Evolutionary conservation across 2,888 invertebrate species (phyloP).

Genomic region (Hemaris fuciformis): DNA sequence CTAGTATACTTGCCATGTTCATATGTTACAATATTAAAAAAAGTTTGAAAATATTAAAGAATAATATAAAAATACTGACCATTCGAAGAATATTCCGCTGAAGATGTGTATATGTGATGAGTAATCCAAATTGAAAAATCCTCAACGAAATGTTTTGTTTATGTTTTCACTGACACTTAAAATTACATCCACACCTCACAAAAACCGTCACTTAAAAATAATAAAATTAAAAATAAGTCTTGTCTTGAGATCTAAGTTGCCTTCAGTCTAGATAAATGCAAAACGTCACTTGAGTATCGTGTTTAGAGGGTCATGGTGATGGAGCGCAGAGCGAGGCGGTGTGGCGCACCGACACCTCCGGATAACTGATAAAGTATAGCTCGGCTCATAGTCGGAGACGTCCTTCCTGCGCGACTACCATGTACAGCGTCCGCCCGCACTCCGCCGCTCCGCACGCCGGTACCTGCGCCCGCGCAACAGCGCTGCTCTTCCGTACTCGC

Average conservation of each 20-base stretch:
- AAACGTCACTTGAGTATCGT: constrained; percentile 56
- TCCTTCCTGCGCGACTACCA: constrained; percentile 68
- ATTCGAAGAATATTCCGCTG: constrained; percentile 53
- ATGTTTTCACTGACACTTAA: constrained; percentile 67
- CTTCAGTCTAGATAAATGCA: constrained; percentile 76
- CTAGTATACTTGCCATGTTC: not conserved
- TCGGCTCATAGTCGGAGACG: constrained; percentile 77
- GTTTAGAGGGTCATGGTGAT: constrained; percentile 61
- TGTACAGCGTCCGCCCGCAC: constrained; percentile 57
- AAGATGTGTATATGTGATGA: constrained; percentile 38
- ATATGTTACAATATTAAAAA: not conserved
- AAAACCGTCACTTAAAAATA: constrained; percentile 70
- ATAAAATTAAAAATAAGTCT: constrained; percentile 71
- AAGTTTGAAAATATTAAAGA: constrained; percentile 17
- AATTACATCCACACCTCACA: constrained; percentile 71
- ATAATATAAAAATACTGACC: constrained; percentile 56
- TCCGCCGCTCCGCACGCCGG: constrained; percentile 40
- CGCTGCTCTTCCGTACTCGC: constrained; percentile 70
- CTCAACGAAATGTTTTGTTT: constrained; percentile 53
- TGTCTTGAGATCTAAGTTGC: constrained; percentile 79
- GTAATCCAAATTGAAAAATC: constrained; percentile 65
- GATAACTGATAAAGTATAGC: constrained; percentile 77
- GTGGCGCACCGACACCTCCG: constrained; percentile 71
- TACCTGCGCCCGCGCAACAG: constrained; percentile 65
- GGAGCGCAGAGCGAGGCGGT: constrained; percentile 61